These are phyloP conservation scores for Pollenia angustigena DNA, from an alignment of 2,888 invertebrate species.

Conservation along the genomic window DNA sequence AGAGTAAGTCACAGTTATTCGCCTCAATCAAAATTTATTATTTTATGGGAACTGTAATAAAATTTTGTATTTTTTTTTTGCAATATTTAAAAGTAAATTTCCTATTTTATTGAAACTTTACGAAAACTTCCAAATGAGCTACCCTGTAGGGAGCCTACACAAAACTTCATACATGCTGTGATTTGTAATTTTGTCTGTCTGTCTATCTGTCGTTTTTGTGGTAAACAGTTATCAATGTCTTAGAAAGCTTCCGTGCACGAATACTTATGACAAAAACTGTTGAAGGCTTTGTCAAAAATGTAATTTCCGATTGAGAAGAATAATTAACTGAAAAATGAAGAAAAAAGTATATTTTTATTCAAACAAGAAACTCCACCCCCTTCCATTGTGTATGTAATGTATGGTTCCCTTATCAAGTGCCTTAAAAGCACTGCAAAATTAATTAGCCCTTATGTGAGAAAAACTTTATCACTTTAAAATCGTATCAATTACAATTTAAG, in stretches of 20 bases:
- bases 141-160: no score
- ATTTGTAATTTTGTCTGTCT: neutral
- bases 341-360: neutral
- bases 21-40: no score
- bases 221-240: conserved; percentile 9
- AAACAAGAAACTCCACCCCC: no score
- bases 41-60: no score
- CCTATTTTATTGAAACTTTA: no score
- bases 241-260: neutral
- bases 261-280: neutral
- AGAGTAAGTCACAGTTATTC: no score
- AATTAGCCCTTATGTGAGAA: neutral
- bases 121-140: no score
- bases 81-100: no score
- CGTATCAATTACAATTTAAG: neutral
- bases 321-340: neutral
- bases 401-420: neutral
- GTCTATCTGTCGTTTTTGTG: neutral
- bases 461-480: neutral
- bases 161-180: neutral
- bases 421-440: neutral
- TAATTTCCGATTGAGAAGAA: conserved; percentile 23
- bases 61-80: no score
- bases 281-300: conserved; percentile 9
- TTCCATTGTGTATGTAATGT: no score